Conservation (phyloP, 2,888 invertebrate species). For the Ischnura elegans region DNA sequence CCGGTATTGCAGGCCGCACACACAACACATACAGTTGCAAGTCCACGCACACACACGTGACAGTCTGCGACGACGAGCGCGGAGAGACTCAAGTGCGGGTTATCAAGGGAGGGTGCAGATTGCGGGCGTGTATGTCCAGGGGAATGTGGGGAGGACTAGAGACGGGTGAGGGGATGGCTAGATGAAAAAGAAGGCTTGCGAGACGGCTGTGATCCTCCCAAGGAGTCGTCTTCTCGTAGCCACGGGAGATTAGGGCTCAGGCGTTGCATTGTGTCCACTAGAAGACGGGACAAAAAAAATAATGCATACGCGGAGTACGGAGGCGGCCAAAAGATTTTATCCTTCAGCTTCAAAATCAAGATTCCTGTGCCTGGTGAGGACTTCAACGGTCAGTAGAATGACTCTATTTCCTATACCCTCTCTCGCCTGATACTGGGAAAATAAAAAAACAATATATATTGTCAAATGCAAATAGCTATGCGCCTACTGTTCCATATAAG, state of each 20-base stretch:
- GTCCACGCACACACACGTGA: no score
- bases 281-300: neutral
- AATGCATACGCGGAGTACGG: neutral
- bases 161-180: neutral
- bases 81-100: conserved; percentile 24
- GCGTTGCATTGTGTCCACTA: neutral
- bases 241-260: neutral
- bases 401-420: no score
- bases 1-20: no score
- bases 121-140: neutral
- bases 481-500: no score
- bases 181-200: neutral
- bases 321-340: neutral
- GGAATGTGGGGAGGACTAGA: neutral
- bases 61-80: neutral
- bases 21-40: no score
- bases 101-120: neutral
- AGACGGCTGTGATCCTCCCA: neutral
- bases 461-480: no score
- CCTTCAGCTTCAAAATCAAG: neutral
- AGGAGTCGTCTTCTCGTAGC: neutral
- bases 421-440: no score
- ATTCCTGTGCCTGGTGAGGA: no score
- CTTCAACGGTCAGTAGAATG: no score
- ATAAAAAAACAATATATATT: no score